Conservation (phyloP, 2,797 vertebrate genomes). For the Aphelocoma californica region DNA sequence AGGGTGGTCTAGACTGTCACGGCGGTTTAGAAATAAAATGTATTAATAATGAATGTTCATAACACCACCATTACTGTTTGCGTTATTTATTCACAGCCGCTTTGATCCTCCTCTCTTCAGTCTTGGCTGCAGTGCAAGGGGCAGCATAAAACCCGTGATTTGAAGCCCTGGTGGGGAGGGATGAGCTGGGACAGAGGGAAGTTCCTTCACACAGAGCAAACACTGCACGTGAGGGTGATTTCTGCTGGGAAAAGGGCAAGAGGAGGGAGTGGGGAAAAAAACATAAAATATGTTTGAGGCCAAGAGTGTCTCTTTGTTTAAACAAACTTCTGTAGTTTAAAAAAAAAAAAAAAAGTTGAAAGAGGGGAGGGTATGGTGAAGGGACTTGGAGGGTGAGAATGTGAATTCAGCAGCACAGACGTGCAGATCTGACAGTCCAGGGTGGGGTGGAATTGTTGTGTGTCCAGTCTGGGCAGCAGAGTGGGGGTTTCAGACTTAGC, state of each 20-base stretch:
- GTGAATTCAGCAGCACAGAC: background rate
- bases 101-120: background rate
- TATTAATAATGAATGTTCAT: constrained; percentile 25
- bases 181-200: background rate
- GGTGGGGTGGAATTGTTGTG: background rate
- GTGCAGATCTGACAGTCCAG: background rate
- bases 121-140: background rate
- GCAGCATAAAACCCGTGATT: background rate
- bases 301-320: background rate
- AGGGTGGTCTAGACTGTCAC: background rate
- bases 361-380: background rate
- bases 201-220: background rate
- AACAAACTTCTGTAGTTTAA: background rate
- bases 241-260: constrained; percentile 10
- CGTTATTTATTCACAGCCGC: constrained; percentile 38
- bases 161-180: background rate
- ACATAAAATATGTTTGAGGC: background rate
- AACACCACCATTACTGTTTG: background rate
- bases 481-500: background rate
- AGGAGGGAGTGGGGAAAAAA: background rate
- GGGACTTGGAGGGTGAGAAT: background rate
- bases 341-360: background rate
- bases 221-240: background rate
- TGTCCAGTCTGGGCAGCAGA: background rate
- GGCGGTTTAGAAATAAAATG: background rate